A percentile compares a stretch with the other conserved stretches of the same genome.
Conservation (phyloP, 2,888 invertebrate genomes). For the Drosophila anomalata region DNA sequence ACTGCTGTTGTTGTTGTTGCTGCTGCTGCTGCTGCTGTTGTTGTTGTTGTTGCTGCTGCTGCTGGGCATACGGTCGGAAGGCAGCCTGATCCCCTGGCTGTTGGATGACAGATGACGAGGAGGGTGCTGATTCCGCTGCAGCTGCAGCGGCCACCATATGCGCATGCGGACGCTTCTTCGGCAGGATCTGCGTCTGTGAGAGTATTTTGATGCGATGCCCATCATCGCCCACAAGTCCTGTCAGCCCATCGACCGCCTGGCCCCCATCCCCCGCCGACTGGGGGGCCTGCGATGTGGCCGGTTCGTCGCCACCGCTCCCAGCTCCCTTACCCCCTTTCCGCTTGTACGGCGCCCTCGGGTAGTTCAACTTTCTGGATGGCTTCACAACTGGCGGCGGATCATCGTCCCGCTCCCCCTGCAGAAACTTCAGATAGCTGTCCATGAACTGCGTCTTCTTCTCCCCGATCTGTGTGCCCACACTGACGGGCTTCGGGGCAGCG, state of each 20-base stretch:
- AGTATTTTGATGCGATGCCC: slow-evolving; percentile 83
- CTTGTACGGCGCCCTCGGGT: slow-evolving; percentile 77
- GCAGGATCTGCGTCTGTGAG: slow-evolving; percentile 83
- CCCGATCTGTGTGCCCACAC: slow-evolving; percentile 80
- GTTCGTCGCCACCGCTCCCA: slow-evolving; percentile 57
- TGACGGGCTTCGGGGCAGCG: slow-evolving; percentile 76
- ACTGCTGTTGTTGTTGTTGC: slow-evolving; percentile 69
- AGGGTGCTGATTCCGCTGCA: slow-evolving; percentile 83
- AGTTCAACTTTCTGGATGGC: slow-evolving; percentile 81
- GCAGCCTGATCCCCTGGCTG: slow-evolving; percentile 75
- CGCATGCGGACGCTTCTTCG: slow-evolving; percentile 83
- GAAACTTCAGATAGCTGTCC: slow-evolving; percentile 93
- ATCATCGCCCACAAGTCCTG: slow-evolving; percentile 78
- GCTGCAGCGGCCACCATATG: slow-evolving; percentile 83
- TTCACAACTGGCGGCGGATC: slow-evolving; percentile 89
- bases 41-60: slow-evolving; percentile 76
- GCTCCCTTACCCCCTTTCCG: slow-evolving; percentile 61
- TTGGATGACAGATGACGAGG: slow-evolving; percentile 81
- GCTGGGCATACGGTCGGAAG: slow-evolving; percentile 81
- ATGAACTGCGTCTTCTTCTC: slow-evolving; percentile 88
- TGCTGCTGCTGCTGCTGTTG: slow-evolving; percentile 77
- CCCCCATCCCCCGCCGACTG: slow-evolving; percentile 33
- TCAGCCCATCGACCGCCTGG: slow-evolving; percentile 45
- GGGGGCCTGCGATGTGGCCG: slow-evolving; percentile 56
- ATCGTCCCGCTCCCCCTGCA: slow-evolving; percentile 90